A percentile compares a stretch with the other conserved stretches of the same genome.
phyloP scores from a whole-genome alignment of 2,888 invertebrate species.

The Merodon equestris region DNA sequence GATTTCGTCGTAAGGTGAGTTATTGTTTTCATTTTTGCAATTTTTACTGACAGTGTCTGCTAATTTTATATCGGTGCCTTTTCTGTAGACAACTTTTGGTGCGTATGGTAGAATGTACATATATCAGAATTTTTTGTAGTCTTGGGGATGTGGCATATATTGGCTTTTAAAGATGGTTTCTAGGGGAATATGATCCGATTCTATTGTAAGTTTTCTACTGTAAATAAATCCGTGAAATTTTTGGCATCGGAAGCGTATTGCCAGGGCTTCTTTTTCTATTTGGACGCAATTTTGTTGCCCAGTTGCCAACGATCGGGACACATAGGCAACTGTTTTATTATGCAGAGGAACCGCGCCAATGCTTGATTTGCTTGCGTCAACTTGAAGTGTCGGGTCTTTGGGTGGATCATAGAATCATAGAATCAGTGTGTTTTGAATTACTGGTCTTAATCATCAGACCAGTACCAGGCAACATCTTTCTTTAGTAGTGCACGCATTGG shows the following conservation, averaged over 20 bases:
- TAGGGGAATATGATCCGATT: slow-evolving; percentile 69
- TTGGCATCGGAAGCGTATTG: slow-evolving; percentile 3
- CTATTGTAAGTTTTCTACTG: slow-evolving; percentile 34
- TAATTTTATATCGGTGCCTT: slow-evolving; percentile 70
- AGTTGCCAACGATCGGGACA: neutral
- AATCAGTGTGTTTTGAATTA: slow-evolving; percentile 59
- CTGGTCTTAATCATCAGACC: slow-evolving; percentile 40
- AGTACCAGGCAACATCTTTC: slow-evolving; percentile 45
- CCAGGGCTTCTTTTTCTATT: slow-evolving; percentile 17
- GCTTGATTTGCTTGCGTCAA: slow-evolving; percentile 58
- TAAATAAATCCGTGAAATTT: slow-evolving; percentile 11
- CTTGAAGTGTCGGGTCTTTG: slow-evolving; percentile 68
- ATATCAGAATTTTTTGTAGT: slow-evolving; percentile 70
- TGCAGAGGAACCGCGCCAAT: slow-evolving; percentile 73
- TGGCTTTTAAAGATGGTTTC: slow-evolving; percentile 63
- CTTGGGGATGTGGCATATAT: slow-evolving; percentile 53
- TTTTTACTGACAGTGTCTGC: slow-evolving; percentile 65
- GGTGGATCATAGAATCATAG: slow-evolving; percentile 71
- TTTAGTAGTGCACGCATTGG: slow-evolving; percentile 37
- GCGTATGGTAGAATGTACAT: slow-evolving; percentile 69
- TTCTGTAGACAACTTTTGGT: slow-evolving; percentile 69
- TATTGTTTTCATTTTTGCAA: slow-evolving; percentile 35
- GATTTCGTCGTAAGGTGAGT: slow-evolving; percentile 48
- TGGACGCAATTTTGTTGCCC: neutral
- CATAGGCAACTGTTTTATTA: slow-evolving; percentile 61